These are phyloP conservation scores for Archaeoteleia sp. DNA, from an alignment of 2,888 invertebrate species.

Conservation along the genomic window DNA sequence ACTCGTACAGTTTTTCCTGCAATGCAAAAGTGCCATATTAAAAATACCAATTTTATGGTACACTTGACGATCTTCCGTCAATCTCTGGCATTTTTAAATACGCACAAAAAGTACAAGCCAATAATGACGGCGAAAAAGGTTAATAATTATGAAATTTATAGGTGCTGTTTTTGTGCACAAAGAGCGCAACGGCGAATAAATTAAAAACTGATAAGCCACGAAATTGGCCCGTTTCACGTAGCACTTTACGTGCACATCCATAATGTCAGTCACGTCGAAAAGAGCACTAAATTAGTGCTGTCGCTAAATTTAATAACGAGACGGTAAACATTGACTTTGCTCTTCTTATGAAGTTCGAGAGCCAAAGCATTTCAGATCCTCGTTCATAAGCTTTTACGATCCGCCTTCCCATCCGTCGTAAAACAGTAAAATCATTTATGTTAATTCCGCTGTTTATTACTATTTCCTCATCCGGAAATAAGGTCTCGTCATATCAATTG, in stretches of 20 bases:
- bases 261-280: slow-evolving; percentile 16
- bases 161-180: too few relatives aligned
- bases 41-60: background rate
- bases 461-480: slow-evolving; percentile 1
- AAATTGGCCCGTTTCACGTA: slow-evolving; percentile 9
- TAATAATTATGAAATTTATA: too few relatives aligned
- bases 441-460: slow-evolving; percentile 11
- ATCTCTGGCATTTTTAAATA: too few relatives aligned
- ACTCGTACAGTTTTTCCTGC: slow-evolving; percentile 95
- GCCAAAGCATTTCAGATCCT: slow-evolving; percentile 37
- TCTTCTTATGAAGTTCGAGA: slow-evolving; percentile 62
- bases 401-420: slow-evolving; percentile 17
- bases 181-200: too few relatives aligned
- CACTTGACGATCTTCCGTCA: too few relatives aligned
- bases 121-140: too few relatives aligned
- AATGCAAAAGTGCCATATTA: slow-evolving; percentile 65
- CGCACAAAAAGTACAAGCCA: too few relatives aligned
- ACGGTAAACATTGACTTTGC: slow-evolving; percentile 67
- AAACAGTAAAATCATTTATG: slow-evolving; percentile 32
- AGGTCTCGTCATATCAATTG: slow-evolving; percentile 5
- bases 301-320: slow-evolving; percentile 43
- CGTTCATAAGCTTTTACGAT: slow-evolving; percentile 67
- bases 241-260: slow-evolving; percentile 5
- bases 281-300: slow-evolving; percentile 16
- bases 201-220: slow-evolving; percentile 2